Base-by-base conservation (phyloP, 2,113 vertebrate genomes). In the Naja naja region DNA sequence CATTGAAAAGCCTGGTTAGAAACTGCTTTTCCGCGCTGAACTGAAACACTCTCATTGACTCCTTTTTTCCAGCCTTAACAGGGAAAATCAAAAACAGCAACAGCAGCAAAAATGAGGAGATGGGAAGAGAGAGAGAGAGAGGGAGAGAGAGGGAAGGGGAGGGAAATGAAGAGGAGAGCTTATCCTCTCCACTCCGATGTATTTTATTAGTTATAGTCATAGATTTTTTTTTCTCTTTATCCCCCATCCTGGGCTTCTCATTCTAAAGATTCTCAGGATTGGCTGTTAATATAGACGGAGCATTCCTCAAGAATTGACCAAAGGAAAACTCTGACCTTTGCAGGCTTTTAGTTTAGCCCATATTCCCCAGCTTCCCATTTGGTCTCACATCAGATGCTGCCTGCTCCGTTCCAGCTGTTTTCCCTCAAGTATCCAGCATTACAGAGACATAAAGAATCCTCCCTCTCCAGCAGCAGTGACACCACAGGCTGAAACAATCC, bases 371-470 rank as follows among this genome's bases (percentile, higher is more conserved):
- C 96, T 97, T 96, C 97, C 97, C 97, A 95, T 97, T 97, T 96
- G 94, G 22, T 94, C 96, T 93, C 96, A 95, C 96, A 96, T 97
- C 85, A 95, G 97, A 95, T 97, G 97, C 97, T 97, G 96, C 95
- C 94, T 97, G 95, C 96, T 97, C 95, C 91, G 91, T 97, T 97
- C 97, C 98, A 98, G 98, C 98, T 98, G 98, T 98, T 98, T 98
- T 97, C 98, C 97, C 98, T 98, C 98, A 98, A 98, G 98, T 97
- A 97, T 97, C 97, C 97, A 98, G 97, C 97, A 97, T 98, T 97
- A 98, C 97, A 97, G 97, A 96, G 94, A 95, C 95, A 92, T 95
- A 97, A 97, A 97, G 97, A 97, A 96, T 95, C 93, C 96, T 97
- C 96, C 92, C 96, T 97, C 95, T 96, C 96, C 96, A 91, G 95